Conservation (phyloP, 2,113 vertebrate species). For the Nannobrachium achirus region DNA sequence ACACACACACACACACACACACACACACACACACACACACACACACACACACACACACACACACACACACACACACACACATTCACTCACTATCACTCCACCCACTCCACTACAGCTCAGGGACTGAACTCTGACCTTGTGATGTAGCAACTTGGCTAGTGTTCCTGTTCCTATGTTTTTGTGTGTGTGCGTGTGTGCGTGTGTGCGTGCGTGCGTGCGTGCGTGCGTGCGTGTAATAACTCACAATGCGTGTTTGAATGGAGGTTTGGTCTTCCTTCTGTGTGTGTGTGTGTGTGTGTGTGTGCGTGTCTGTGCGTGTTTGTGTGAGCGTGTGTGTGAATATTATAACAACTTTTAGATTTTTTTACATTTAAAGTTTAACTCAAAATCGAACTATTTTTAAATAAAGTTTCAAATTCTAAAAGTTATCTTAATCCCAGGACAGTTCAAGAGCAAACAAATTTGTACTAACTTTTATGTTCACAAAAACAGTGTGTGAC, state of each 20-base stretch:
- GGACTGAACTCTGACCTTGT: constrained; percentile 1
- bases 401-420: too few relatives aligned
- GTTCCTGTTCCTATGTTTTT: neutral
- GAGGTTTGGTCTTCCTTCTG: too few relatives aligned
- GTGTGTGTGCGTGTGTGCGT: constrained; percentile 5
- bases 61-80: neutral
- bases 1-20: neutral
- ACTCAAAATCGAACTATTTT: too few relatives aligned
- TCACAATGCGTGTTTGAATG: too few relatives aligned
- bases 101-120: too few relatives aligned
- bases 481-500: too few relatives aligned
- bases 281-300: neutral
- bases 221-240: neutral
- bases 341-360: too few relatives aligned
- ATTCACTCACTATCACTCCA: too few relatives aligned
- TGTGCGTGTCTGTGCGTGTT: constrained; percentile 15
- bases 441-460: too few relatives aligned
- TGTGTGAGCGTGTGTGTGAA: neutral
- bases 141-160: constrained; percentile 2
- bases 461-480: too few relatives aligned
- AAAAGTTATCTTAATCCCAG: too few relatives aligned
- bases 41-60: neutral
- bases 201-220: neutral
- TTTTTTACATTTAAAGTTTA: too few relatives aligned
- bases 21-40: neutral